Conservation (phyloP, 2,113 vertebrate genomes). For the Vulpes ferrilata region DNA sequence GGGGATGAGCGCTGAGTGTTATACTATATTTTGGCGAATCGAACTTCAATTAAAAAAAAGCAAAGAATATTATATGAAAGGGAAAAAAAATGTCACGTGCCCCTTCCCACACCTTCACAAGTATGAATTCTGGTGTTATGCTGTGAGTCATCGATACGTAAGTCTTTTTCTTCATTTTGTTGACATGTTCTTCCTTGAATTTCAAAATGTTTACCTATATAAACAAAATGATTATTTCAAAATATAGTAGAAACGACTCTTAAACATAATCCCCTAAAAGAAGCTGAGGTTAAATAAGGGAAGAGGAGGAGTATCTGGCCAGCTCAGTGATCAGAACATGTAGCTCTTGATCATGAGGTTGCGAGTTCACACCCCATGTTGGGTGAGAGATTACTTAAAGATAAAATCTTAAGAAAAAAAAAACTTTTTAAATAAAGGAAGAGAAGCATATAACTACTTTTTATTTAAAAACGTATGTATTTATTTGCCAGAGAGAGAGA, state of each 20-base stretch:
- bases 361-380: neutral
- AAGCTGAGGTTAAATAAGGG: neutral
- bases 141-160: neutral
- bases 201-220: conserved; percentile 33
- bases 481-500: too few species aligned
- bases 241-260: neutral
- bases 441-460: too few species aligned
- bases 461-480: too few species aligned
- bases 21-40: too few species aligned
- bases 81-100: neutral
- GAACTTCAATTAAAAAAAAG: too few species aligned
- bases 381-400: too few species aligned
- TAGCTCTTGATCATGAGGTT: neutral
- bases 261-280: neutral
- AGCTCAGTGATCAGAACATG: neutral
- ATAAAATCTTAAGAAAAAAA: too few species aligned
- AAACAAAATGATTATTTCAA: neutral
- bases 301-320: neutral
- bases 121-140: neutral
- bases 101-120: neutral
- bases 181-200: neutral
- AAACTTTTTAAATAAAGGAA: too few species aligned
- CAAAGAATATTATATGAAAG: too few species aligned
- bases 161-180: conserved; percentile 3
- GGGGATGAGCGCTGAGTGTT: too few species aligned